Evolutionary conservation across 1,140 invertebrate genomes (phyloP).

Genomic region (Adelges cooleyi): DNA sequence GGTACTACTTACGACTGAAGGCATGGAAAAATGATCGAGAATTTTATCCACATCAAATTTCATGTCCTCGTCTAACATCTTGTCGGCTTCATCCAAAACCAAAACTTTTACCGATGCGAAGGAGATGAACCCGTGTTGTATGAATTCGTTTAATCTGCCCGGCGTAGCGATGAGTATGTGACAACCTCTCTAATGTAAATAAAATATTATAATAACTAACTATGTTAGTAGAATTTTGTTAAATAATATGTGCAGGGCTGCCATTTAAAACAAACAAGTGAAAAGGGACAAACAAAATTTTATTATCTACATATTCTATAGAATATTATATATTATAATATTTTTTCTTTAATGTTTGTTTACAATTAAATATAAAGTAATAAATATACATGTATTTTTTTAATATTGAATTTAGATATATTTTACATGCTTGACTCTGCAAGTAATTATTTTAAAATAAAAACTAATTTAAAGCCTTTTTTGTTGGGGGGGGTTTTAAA

Average conservation of each 20-base stretch:
- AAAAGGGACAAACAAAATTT: no score
- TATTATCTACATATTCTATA: no score
- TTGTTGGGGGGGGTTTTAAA: no score
- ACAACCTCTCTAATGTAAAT: conserved; percentile 47
- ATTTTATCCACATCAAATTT: conserved; percentile 62
- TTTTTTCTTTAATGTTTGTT: no score
- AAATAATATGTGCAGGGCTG: no score
- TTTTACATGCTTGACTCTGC: neutral
- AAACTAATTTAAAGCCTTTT: no score
- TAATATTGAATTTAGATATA: neutral
- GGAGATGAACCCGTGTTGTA: conserved; percentile 57
- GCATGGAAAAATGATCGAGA: conserved; percentile 63
- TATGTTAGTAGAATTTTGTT: no score
- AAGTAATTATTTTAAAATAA: neutral
- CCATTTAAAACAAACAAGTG: no score
- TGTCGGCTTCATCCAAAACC: conserved; percentile 90
- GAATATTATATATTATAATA: no score
- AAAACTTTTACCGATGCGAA: conserved; percentile 64
- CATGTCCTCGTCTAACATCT: conserved; percentile 92
- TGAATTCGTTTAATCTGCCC: conserved; percentile 78
- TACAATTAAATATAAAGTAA: neutral
- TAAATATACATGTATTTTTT: no score
- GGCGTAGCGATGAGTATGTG: conserved; percentile 90
- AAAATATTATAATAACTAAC: no score
- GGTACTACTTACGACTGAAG: conserved; percentile 37